Evolutionary conservation across 2,113 vertebrate species (phyloP).

Genomic region (Pseudolaguvia tuberculata): DNA sequence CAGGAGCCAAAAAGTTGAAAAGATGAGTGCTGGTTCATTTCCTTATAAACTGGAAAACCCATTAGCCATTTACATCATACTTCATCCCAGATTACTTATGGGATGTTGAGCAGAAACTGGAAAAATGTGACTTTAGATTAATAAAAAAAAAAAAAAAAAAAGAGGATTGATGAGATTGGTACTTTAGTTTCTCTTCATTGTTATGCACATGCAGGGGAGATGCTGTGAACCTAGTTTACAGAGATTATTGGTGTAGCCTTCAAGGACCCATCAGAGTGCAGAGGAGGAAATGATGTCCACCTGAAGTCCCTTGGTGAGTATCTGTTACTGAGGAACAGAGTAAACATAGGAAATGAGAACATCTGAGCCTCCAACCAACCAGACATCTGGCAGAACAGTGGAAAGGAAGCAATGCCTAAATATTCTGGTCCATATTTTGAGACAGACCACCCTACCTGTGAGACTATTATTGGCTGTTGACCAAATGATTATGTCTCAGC

Average conservation of each 20-base stretch:
- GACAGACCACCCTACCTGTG: neutral
- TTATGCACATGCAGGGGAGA: neutral
- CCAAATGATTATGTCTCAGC: neutral
- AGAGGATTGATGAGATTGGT: too few species aligned
- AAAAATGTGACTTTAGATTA: neutral
- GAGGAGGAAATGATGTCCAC: constrained; percentile 22
- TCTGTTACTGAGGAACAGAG: constrained; percentile 8
- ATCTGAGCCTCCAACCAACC: constrained; percentile 24
- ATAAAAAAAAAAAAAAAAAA: too few species aligned
- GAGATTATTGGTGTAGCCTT: neutral
- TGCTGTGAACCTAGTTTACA: neutral
- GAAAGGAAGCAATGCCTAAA: constrained; percentile 13
- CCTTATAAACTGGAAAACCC: neutral
- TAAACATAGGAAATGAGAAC: constrained; percentile 34
- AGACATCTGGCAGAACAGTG: constrained; percentile 22
- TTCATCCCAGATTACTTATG: too few species aligned
- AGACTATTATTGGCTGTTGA: neutral
- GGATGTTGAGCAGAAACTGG: neutral
- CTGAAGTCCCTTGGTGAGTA: constrained; percentile 17
- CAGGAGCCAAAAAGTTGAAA: neutral
- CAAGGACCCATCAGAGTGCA: neutral
- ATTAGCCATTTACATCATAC: neutral
- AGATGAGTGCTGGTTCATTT: neutral
- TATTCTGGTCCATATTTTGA: constrained; percentile 7
- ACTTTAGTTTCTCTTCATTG: neutral